Evolutionary conservation across 2,888 invertebrate species (phyloP).

Genomic region (Synergus umbraculus): DNA sequence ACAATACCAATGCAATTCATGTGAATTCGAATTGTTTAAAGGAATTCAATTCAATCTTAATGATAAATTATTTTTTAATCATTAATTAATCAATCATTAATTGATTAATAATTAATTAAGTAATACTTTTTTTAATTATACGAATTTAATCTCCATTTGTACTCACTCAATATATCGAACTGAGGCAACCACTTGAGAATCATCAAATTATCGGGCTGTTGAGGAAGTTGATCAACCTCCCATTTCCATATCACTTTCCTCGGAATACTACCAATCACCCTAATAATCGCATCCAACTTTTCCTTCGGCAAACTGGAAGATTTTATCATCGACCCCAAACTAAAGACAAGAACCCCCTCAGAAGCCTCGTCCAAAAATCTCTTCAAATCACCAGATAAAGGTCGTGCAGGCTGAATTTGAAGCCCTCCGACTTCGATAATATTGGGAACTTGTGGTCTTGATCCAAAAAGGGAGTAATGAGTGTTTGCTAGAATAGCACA

Average conservation of each 20-base stretch:
- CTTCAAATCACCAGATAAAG: conserved; percentile 80
- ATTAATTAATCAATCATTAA: background rate
- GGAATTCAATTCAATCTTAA: too few species aligned
- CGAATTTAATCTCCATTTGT: background rate
- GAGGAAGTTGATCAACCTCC: conserved; percentile 78
- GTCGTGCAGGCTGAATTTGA: conserved; percentile 69
- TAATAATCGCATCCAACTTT: conserved; percentile 81
- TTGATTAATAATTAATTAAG: background rate
- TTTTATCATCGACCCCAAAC: conserved; percentile 87
- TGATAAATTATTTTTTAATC: too few species aligned
- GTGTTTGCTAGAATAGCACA: conserved; percentile 81
- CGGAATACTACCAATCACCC: conserved; percentile 82
- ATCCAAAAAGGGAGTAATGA: conserved; percentile 81
- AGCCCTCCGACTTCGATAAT: conserved; percentile 78
- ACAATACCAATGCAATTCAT: too few species aligned
- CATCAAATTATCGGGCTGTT: conserved; percentile 83
- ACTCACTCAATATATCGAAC: conserved; percentile 88
- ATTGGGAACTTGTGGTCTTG: conserved; percentile 80
- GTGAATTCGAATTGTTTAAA: too few species aligned
- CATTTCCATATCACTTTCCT: conserved; percentile 80
- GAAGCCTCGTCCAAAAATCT: conserved; percentile 80
- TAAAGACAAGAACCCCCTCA: conserved; percentile 83
- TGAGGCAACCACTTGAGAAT: conserved; percentile 86
- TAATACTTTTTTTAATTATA: too few species aligned
- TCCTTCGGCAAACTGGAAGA: conserved; percentile 82